phyloP scores from a whole-genome alignment of 2,113 vertebrate genomes.

The Cephalophus harveyi region DNA sequence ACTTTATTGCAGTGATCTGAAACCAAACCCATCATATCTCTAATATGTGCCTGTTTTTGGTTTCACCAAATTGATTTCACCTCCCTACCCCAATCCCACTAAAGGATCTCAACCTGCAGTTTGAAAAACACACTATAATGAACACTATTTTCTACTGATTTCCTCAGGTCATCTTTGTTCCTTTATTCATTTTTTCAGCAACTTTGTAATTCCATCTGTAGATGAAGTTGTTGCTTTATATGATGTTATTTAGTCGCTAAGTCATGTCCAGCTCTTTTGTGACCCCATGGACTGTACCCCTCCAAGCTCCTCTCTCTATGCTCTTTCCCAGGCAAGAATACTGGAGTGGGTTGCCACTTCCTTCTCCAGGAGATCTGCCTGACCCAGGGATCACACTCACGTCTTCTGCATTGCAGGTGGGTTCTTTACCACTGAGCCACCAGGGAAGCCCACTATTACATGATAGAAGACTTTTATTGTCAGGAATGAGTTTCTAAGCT shows the following conservation, averaged over 20 bases:
- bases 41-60: not conserved
- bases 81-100: not conserved
- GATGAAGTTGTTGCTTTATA: not conserved
- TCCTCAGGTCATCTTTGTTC: not conserved
- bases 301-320: not conserved
- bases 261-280: not conserved
- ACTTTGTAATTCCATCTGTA: not conserved
- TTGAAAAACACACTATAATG: not conserved
- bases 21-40: not conserved
- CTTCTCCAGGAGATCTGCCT: not conserved
- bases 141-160: not conserved
- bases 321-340: not conserved
- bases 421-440: not conserved
- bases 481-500: not conserved
- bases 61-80: not conserved
- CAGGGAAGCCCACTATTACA: not conserved
- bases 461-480: not conserved
- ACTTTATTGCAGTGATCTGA: not conserved
- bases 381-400: not conserved
- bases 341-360: not conserved
- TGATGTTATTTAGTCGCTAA: not conserved
- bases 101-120: not conserved
- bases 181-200: not conserved
- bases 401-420: not conserved
- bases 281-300: not conserved